A percentile compares a stretch with the other conserved stretches of the same genome.
Evolutionary conservation across 2,113 vertebrate species (phyloP).

Genomic region (Arizona elegans): DNA sequence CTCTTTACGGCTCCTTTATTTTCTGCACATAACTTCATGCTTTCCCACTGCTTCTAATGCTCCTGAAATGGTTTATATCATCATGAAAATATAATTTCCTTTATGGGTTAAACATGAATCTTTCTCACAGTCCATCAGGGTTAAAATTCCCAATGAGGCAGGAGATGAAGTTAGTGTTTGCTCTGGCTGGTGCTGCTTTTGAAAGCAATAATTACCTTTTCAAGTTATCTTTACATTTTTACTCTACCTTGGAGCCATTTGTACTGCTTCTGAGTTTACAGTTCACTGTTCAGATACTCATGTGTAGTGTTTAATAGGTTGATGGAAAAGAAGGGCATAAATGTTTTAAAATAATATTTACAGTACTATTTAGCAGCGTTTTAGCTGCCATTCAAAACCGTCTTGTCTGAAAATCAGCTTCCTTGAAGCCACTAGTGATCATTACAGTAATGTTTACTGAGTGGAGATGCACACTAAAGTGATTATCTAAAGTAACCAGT

Average conservation of each 20-base stretch:
- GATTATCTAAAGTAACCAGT: background rate
- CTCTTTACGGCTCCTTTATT: slow-evolving; percentile 52
- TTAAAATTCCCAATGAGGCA: background rate
- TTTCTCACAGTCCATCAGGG: background rate
- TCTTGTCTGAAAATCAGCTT: background rate
- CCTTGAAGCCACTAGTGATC: background rate
- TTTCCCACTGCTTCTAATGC: background rate
- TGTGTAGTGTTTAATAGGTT: background rate
- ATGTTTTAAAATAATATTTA: background rate
- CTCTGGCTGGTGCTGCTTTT: background rate
- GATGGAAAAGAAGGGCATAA: background rate
- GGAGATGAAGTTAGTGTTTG: background rate
- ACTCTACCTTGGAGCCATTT: background rate
- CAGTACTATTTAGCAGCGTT: background rate
- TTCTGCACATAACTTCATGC: slow-evolving; percentile 40
- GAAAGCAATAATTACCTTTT: background rate
- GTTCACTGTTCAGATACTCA: background rate
- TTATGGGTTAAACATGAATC: slow-evolving; percentile 5
- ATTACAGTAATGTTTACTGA: background rate
- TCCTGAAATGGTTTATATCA: background rate
- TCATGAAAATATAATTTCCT: slow-evolving; percentile 30
- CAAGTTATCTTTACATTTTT: background rate
- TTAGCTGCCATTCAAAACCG: background rate
- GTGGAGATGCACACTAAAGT: background rate
- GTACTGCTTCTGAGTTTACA: background rate